phyloP scores from a whole-genome alignment of 2,113 vertebrate species.

The Bufo gargarizans region DNA sequence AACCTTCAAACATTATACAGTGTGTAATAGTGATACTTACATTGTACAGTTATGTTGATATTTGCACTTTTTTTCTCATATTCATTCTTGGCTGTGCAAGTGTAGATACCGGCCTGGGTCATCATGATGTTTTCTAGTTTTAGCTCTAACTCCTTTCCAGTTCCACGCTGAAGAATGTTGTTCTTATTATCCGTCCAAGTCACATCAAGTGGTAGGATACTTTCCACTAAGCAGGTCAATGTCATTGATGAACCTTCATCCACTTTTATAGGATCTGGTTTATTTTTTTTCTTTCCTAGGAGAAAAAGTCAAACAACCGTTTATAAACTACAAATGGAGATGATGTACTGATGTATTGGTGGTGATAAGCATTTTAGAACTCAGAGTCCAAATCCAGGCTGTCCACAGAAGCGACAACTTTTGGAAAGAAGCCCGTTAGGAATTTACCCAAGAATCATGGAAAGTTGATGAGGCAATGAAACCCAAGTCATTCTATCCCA shows the following conservation, averaged over 20 bases:
- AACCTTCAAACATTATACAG: too few relatives aligned
- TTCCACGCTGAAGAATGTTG: background rate
- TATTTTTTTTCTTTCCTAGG: background rate
- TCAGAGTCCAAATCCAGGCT: too few relatives aligned
- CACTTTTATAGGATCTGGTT: background rate
- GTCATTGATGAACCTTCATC: background rate
- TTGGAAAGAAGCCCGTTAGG: too few relatives aligned
- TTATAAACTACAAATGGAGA: too few relatives aligned
- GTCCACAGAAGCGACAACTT: too few relatives aligned
- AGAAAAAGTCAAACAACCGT: background rate
- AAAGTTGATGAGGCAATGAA: too few relatives aligned
- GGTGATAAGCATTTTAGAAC: too few relatives aligned
- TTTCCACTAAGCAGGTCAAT: background rate
- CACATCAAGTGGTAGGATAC: background rate
- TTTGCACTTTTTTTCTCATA: background rate
- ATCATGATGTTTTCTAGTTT: background rate
- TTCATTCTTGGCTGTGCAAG: background rate
- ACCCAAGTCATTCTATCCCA: too few relatives aligned
- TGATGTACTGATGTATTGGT: too few relatives aligned
- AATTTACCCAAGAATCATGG: too few relatives aligned
- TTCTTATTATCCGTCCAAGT: background rate
- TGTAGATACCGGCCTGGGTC: background rate
- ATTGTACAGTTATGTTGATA: background rate
- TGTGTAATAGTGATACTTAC: background rate
- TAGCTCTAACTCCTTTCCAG: background rate